Base-by-base conservation (phyloP, 2,888 invertebrate genomes). In the Theretra japonica region DNA sequence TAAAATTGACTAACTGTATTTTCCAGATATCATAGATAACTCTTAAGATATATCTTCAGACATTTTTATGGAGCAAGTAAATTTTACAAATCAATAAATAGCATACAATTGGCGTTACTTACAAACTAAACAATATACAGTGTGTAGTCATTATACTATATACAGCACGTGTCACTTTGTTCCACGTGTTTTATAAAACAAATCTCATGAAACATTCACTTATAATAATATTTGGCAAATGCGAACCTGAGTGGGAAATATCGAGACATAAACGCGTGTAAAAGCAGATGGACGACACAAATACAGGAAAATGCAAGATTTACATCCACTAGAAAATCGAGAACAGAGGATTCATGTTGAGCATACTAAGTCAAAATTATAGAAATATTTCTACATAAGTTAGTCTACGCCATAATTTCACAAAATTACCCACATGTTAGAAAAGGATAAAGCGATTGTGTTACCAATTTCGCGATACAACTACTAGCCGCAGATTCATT, bases 201-300 rank as follows among this genome's bases (percentile, higher is more conserved):
- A 62, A 33, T 41, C 62, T 62, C 41, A 41, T 41, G 7, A 21
- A 41, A 41, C 17, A 28, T 59, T 28, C n/a, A 11, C 62, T 62
- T 62, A 62, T 21, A n/a, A 21, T 62, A 62, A 33, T 62, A 21
- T 62, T 62, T 62, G 62, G 62, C 62, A 62, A 62, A 62, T 62
- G 41, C 41, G 62, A 62, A 21, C 21, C 30, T 53, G 19, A 53
- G 53, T 6, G n/a, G 19, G 5, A 19, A 53, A 41, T 41, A 41
- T 41, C 41, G 41, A 41, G 41, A 41, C 41, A 41, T 41, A 41
- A 41, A 15, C 41, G 41, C 41, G 41, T 11, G 41, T 41, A 41
- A 41, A 41, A 41, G 41, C 41, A 41, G n/a, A 53, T 53, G 4
- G 53, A 53, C n/a, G 53, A 53, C 53, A 53, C n/a, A 53, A 53